phyloP scores from a whole-genome alignment of 2,888 invertebrate species.

The Flexamia atlantica region DNA sequence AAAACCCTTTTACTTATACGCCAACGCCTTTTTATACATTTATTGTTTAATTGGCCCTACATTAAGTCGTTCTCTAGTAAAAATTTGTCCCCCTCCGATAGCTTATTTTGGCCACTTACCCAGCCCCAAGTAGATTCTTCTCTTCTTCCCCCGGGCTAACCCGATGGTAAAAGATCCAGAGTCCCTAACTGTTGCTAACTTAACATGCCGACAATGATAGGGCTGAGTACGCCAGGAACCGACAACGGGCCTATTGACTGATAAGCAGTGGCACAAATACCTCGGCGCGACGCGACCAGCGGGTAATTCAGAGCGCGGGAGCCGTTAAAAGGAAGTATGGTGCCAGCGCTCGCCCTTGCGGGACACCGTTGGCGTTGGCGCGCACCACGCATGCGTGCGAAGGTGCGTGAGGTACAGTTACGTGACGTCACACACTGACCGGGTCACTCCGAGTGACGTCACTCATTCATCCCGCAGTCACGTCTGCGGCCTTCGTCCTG shows the following conservation, averaged over 20 bases:
- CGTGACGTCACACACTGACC: constrained; percentile 27
- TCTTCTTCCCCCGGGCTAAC: too few relatives aligned
- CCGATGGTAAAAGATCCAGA: background rate
- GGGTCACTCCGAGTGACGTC: constrained; percentile 24
- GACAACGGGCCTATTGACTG: constrained; percentile 26
- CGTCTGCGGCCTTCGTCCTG: background rate
- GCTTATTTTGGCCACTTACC: too few relatives aligned
- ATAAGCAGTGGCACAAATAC: constrained; percentile 35
- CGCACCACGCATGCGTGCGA: background rate
- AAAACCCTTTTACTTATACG: too few relatives aligned
- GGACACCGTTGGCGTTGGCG: constrained; percentile 1
- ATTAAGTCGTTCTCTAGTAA: too few relatives aligned
- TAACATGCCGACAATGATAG: background rate
- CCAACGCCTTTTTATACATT: too few relatives aligned
- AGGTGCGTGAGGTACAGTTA: constrained; percentile 33
- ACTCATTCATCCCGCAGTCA: constrained; percentile 21
- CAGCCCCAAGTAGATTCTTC: too few relatives aligned
- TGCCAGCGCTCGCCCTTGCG: constrained; percentile 18
- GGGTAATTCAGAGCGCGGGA: constrained; percentile 15
- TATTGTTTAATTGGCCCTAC: too few relatives aligned
- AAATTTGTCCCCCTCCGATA: too few relatives aligned
- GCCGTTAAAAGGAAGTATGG: constrained; percentile 33
- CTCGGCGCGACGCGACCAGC: background rate
- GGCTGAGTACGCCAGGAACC: background rate
- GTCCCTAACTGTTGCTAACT: background rate